Percentiles rank a stretch among this genome's conserved stretches.
Conservation (phyloP, 1,140 invertebrate genomes). For the Sinonovacula constricta region DNA sequence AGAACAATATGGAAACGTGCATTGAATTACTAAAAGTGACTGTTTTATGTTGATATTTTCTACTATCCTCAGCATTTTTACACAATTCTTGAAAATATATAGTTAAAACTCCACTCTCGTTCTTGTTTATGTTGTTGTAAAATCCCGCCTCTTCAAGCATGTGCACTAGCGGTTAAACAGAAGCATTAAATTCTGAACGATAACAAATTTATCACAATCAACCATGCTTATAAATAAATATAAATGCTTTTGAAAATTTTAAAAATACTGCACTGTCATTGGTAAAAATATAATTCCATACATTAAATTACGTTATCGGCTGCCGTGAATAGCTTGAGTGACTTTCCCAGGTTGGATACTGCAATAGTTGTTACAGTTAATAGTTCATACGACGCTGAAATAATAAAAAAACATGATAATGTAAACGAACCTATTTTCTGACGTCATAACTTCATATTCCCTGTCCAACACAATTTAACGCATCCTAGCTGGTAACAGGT, state of each 20-base stretch:
- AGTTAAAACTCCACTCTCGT: not conserved
- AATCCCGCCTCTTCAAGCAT: not conserved
- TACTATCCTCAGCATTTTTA: not conserved
- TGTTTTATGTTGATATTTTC: not conserved
- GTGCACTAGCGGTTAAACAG: not conserved
- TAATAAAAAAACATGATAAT: too few species aligned
- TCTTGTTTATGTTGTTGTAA: not conserved
- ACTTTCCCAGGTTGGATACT: too few species aligned
- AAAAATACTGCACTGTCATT: not conserved
- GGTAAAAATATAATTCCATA: not conserved
- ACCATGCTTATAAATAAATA: not conserved
- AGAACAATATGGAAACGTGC: not conserved
- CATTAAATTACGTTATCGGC: not conserved
- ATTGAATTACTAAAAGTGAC: not conserved
- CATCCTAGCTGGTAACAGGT: too few species aligned
- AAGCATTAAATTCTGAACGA: not conserved
- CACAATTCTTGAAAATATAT: not conserved
- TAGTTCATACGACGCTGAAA: too few species aligned
- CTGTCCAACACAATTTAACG: too few species aligned
- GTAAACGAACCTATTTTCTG: too few species aligned
- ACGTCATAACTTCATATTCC: too few species aligned
- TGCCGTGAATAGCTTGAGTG: too few species aligned
- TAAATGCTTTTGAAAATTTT: not conserved
- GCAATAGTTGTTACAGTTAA: too few species aligned
- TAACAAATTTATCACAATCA: not conserved